Base-by-base conservation (phyloP, 2,888 invertebrate species). In the Sminthurinus aureus region DNA sequence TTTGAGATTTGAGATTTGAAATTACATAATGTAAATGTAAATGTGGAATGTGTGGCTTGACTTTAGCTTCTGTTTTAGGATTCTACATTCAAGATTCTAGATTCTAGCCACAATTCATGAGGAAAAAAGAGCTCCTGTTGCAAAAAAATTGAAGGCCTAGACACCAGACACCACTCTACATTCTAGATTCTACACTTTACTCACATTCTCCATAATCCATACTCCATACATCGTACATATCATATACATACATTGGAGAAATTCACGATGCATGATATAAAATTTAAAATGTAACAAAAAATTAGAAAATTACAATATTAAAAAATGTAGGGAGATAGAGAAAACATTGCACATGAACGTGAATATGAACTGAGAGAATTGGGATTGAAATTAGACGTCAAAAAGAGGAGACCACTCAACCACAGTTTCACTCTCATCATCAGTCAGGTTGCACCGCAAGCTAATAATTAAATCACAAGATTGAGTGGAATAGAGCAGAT, bases 391-490 rank as follows among this genome's bases (percentile, higher is more conserved):
- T 69, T 67, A 69, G 71, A 69, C 71, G 71, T 71, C 71, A 79
- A 79, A 80, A 80, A 80, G 24, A 58, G 52, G 51, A 73, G 69
- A 81, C 80, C 80, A 81, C 80, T 81, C 80, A 73, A 81, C 80
- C 80, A 73, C 80, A 73, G 69, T 71, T 51, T 71, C 51, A 79
- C 73, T 81, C 80, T 81, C 80, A 81, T 81, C 80, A 81, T 71
- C 73, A 81, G 80, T 81, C 73, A 81, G 80, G 24, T 73, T 73
- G 58, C 74, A 81, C 80, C 80, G 71, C 80, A 81, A 81, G 51
- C 73, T 81, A 81, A 81, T 73, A 81, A 81, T 81, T 81, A 81
- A 81, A 81, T 74, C 73, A 51, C 51, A 81, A 81, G 80, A 81
- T 81, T 74, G 73, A 81, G 80, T 73, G 58, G 73, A 81, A 73